Conservation (phyloP, 2,888 invertebrate species). For the Sicus ferrugineus region DNA sequence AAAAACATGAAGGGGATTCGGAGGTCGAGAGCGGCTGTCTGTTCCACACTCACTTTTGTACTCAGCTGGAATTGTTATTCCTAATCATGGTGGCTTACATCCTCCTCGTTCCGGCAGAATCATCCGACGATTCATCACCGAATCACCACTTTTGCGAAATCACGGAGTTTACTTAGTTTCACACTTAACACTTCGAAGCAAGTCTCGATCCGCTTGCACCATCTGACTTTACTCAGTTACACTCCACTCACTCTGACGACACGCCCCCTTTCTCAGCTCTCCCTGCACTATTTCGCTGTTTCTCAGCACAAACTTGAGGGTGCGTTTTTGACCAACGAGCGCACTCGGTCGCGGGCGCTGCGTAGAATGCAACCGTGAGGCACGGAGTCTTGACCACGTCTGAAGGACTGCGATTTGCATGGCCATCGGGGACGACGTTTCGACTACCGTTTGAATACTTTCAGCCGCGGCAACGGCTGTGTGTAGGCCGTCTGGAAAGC, state of each 20-base stretch:
- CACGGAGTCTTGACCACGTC: conserved; percentile 60
- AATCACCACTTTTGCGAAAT: not conserved
- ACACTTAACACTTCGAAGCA: not conserved
- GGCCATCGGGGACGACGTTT: conserved; percentile 40
- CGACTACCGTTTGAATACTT: conserved; percentile 47
- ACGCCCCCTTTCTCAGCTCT: too few species aligned
- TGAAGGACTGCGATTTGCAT: conserved; percentile 55
- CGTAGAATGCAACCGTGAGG: conserved; percentile 45
- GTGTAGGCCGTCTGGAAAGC: not conserved
- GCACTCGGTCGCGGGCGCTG: not conserved
- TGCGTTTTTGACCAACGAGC: not conserved
- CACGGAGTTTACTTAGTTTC: not conserved
- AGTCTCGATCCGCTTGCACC: too few species aligned
- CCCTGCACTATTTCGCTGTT: not conserved
- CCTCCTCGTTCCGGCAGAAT: not conserved
- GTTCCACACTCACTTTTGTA: conserved; percentile 9
- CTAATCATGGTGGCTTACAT: not conserved
- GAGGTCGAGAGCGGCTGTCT: too few species aligned
- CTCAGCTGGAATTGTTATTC: conserved; percentile 6
- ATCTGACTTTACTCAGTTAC: too few species aligned
- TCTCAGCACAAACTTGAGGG: not conserved
- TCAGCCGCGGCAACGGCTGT: conserved; percentile 46
- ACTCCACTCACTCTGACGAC: too few species aligned
- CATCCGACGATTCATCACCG: not conserved
- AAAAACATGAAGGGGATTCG: too few species aligned